These are phyloP conservation scores for Tychaedon coryphoeus DNA, from an alignment of 2,113 vertebrate species.

Conservation along the genomic window DNA sequence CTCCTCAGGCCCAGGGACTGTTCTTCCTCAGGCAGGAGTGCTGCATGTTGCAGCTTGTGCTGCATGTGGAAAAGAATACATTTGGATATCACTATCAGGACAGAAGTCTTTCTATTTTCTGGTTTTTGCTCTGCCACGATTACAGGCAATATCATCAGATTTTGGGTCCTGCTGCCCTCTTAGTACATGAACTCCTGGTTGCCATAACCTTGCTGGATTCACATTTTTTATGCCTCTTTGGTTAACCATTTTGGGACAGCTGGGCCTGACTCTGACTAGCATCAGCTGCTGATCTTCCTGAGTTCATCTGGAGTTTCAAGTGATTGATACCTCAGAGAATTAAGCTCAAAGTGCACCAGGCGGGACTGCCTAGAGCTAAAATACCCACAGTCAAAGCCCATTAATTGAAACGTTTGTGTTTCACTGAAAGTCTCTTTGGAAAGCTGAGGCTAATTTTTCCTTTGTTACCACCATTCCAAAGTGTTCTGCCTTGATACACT, in stretches of 20 bases:
- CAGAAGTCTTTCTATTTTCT: background rate
- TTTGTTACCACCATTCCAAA: background rate
- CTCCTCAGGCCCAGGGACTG: background rate
- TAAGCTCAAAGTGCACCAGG: background rate
- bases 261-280: background rate
- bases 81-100: background rate
- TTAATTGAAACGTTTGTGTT: background rate
- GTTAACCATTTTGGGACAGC: background rate
- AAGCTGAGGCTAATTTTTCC: background rate
- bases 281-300: background rate
- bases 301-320: background rate
- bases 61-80: background rate
- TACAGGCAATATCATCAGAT: background rate
- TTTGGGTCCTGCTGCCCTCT: background rate
- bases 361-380: background rate
- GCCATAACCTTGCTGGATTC: background rate
- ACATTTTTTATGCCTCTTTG: background rate
- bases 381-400: background rate
- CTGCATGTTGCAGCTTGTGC: background rate
- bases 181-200: background rate
- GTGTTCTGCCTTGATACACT: background rate
- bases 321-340: conserved; percentile 15
- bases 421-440: background rate
- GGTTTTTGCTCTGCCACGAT: background rate
- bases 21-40: background rate